These are phyloP conservation scores for Mastacembelus armatus DNA, from an alignment of 2,797 vertebrate species.

Conservation along the genomic window DNA sequence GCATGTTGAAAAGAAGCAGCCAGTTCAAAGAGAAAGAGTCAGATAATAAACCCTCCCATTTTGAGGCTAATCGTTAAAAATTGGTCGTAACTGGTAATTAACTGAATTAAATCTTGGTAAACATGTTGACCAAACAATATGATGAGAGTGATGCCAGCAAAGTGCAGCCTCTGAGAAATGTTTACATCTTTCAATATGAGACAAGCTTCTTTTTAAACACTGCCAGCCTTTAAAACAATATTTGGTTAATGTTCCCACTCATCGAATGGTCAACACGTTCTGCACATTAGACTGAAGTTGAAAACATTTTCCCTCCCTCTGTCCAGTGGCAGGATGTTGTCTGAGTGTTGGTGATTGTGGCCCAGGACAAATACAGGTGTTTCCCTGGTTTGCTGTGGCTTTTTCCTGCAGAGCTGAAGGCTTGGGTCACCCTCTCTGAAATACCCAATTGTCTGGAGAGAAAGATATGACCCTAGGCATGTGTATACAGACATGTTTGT, in stretches of 20 bases:
- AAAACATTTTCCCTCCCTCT: constrained; percentile 55
- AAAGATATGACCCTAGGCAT: constrained; percentile 1
- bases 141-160: too few species aligned
- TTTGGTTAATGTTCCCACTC: not conserved
- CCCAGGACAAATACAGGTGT: constrained; percentile 83
- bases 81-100: too few species aligned
- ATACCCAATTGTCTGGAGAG: constrained; percentile 34
- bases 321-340: constrained; percentile 73
- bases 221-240: not conserved
- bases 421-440: constrained; percentile 43
- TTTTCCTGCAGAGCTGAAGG: constrained; percentile 76
- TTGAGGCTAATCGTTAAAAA: too few species aligned
- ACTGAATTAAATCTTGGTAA: too few species aligned
- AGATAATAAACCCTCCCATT: too few species aligned
- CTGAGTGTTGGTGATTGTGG: constrained; percentile 72
- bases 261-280: constrained; percentile 24
- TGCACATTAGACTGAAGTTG: constrained; percentile 14
- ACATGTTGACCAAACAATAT: too few species aligned
- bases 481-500: not conserved
- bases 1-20: too few species aligned
- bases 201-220: not conserved
- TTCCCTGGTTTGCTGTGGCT: constrained; percentile 71
- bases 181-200: not conserved
- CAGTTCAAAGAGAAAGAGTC: too few species aligned
- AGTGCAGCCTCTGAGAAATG: not conserved